Evolutionary conservation across 2,113 vertebrate species (phyloP).

Genomic region (zebrafish (Danio rerio)): GRCz12tu NC_133193.1:36957501-36958000

Average conservation of each 20-base stretch:
- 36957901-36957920: too few species aligned
- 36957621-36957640: not conserved
- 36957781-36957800: too few species aligned
- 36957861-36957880: too few species aligned
- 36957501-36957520: not conserved
- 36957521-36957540: not conserved
- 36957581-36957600: too few species aligned
- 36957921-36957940: too few species aligned
- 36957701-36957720: not conserved
- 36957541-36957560: too few species aligned
- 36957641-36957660: not conserved
- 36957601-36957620: not conserved
- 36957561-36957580: too few species aligned
- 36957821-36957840: too few species aligned
- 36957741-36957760: conserved; percentile 11
- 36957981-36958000: not conserved
- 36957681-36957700: not conserved
- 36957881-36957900: too few species aligned
- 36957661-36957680: not conserved
- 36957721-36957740: not conserved
- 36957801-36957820: too few species aligned
- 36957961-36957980: not conserved
- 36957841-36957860: too few species aligned
- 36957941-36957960: not conserved
- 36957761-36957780: too few species aligned